Conservation (phyloP, 1,140 invertebrate genomes). For the Phymorhynchus buccinoides region DNA sequence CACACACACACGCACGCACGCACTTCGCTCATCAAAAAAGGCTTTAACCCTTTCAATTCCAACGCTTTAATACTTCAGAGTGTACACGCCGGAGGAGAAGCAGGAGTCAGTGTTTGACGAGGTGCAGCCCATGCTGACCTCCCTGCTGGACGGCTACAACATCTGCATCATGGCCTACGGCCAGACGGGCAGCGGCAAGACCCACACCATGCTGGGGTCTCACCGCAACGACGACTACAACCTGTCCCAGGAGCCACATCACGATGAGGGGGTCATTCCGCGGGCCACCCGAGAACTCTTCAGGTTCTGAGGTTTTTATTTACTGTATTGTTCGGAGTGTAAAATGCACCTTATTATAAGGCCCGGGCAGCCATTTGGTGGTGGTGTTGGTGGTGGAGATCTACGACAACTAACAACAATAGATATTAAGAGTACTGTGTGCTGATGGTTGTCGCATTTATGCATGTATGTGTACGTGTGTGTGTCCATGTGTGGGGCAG, state of each 20-base stretch:
- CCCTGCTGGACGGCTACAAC: conserved; percentile 70
- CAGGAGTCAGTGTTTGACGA: conserved; percentile 69
- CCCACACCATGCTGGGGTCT: conserved; percentile 96
- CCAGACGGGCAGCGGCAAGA: conserved; percentile 99
- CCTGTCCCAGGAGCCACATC: conserved; percentile 58
- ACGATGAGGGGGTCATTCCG: conserved; percentile 69
- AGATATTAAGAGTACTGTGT: no score
- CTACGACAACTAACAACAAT: conserved; percentile 71
- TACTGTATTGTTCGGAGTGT: no score
- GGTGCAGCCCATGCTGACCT: conserved; percentile 69
- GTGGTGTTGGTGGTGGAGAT: conserved; percentile 70
- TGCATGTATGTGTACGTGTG: no score
- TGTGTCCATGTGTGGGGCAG: no score
- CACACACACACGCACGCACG: no score
- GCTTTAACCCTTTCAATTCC: no score
- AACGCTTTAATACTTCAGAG: no score
- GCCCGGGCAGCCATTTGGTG: conserved; percentile 57
- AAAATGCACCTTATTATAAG: no score
- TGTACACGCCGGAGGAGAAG: conserved; percentile 59
- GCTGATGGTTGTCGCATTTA: no score
- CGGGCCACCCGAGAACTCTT: conserved; percentile 68
- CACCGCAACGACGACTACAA: conserved; percentile 69
- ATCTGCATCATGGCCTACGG: conserved; percentile 99
- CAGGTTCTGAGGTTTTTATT: conserved; percentile 56
- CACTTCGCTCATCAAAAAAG: no score